These are phyloP conservation scores for Saccostrea cuccullata DNA, from an alignment of 1,140 invertebrate genomes.

Conservation along the genomic window DNA sequence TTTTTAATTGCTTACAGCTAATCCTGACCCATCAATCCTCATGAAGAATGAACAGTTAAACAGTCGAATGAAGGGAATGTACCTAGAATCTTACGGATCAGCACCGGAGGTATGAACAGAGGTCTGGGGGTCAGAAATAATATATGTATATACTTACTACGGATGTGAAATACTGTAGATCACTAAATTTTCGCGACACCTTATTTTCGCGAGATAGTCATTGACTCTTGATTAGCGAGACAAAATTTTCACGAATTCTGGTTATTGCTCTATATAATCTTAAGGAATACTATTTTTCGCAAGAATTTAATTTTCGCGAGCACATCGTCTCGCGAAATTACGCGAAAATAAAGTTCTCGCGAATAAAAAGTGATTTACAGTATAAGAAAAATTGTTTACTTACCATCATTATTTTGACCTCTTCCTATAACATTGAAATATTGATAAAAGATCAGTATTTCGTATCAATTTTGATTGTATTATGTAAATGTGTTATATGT, in stretches of 20 bases:
- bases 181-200: too few species aligned
- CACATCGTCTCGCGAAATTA: too few species aligned
- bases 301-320: too few species aligned
- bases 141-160: not conserved
- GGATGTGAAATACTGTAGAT: not conserved
- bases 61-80: constrained; percentile 44
- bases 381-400: not conserved
- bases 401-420: not conserved
- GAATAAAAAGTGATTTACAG: too few species aligned
- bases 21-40: not conserved
- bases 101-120: constrained; percentile 43
- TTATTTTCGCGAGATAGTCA: too few species aligned
- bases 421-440: not conserved
- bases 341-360: too few species aligned
- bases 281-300: too few species aligned
- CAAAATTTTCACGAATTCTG: too few species aligned
- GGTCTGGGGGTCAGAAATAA: not conserved
- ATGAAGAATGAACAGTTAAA: constrained; percentile 37
- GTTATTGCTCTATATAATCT: too few species aligned
- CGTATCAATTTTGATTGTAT: not conserved
- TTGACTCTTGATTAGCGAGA: too few species aligned
- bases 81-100: constrained; percentile 37
- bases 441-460: not conserved
- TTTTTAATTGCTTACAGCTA: not conserved
- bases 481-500: not conserved